Evolutionary conservation across 2,888 invertebrate species (phyloP).

Genomic region (Abrostola triplasia): DNA sequence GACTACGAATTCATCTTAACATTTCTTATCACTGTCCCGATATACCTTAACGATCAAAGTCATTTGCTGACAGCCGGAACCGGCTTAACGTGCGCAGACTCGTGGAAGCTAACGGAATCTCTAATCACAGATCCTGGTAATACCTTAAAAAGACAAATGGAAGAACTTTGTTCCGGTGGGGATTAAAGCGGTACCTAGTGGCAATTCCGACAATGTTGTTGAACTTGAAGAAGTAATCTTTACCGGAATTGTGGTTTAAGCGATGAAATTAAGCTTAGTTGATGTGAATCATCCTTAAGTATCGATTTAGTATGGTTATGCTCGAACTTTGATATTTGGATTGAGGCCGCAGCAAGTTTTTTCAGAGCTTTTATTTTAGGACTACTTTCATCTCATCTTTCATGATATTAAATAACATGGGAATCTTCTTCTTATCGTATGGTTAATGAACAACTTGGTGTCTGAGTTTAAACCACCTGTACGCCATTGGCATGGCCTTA

Average conservation of each 20-base stretch:
- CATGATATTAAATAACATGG: too few species aligned
- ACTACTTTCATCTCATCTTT: too few species aligned
- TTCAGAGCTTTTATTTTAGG: slow-evolving; percentile 7
- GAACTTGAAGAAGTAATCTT: slow-evolving; percentile 18
- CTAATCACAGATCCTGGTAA: slow-evolving; percentile 27
- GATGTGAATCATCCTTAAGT: slow-evolving; percentile 12
- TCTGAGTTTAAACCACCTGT: too few species aligned
- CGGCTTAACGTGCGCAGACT: slow-evolving; percentile 27
- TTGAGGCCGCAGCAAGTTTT: background rate
- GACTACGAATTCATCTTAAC: background rate
- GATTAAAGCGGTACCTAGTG: too few species aligned
- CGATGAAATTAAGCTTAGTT: background rate
- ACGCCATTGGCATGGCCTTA: too few species aligned
- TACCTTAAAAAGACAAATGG: slow-evolving; percentile 21
- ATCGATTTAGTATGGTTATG: slow-evolving; percentile 17
- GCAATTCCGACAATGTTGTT: background rate
- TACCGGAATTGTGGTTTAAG: background rate
- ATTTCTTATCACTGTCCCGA: slow-evolving; percentile 16
- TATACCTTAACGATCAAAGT: slow-evolving; percentile 31
- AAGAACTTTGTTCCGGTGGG: background rate
- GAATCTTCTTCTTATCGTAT: too few species aligned
- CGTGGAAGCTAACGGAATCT: slow-evolving; percentile 28
- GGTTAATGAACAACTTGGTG: too few species aligned
- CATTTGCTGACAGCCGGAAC: slow-evolving; percentile 34
- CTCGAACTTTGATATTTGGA: slow-evolving; percentile 30